phyloP scores from a whole-genome alignment of 1,140 invertebrate species.

The Achroia grisella region DNA sequence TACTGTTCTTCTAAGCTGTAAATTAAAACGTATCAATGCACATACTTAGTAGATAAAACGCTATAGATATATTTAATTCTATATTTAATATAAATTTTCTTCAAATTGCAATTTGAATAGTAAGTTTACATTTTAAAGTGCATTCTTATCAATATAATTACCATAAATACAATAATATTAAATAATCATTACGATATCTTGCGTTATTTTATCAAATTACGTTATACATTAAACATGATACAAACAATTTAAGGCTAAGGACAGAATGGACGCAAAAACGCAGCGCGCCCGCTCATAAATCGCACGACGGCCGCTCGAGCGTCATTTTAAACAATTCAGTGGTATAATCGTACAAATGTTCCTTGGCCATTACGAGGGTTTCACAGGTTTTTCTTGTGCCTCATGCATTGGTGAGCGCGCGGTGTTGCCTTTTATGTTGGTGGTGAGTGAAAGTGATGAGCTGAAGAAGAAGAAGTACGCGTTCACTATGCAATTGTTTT shows the following conservation, averaged over 20 bases:
- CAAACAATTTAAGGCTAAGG: constrained; percentile 43
- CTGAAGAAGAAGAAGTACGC: too few relatives aligned
- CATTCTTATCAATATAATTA: too few relatives aligned
- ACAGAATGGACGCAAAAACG: constrained; percentile 30
- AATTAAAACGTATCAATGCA: too few relatives aligned
- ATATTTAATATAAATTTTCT: too few relatives aligned
- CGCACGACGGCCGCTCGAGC: constrained; percentile 16
- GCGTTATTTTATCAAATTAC: constrained; percentile 46
- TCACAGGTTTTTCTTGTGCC: constrained; percentile 60
- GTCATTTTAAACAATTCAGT: constrained; percentile 46
- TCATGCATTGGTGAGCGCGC: constrained; percentile 51
- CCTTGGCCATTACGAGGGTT: constrained; percentile 53
- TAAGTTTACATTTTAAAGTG: too few relatives aligned
- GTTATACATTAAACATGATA: constrained; percentile 51
- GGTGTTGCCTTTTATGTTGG: constrained; percentile 46
- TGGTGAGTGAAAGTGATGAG: constrained; percentile 8
- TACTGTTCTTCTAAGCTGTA: too few relatives aligned
- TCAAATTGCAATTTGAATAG: too few relatives aligned
- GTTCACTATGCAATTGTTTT: too few relatives aligned
- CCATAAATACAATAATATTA: too few relatives aligned
- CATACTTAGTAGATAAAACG: too few relatives aligned
- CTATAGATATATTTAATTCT: too few relatives aligned
- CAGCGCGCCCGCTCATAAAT: constrained; percentile 22
- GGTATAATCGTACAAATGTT: constrained; percentile 68
- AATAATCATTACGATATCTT: not conserved